Percentiles rank a stretch among this genome's conserved stretches.
phyloP scores from a whole-genome alignment of 2,113 vertebrate species.

The Polypterus senegalus region DNA sequence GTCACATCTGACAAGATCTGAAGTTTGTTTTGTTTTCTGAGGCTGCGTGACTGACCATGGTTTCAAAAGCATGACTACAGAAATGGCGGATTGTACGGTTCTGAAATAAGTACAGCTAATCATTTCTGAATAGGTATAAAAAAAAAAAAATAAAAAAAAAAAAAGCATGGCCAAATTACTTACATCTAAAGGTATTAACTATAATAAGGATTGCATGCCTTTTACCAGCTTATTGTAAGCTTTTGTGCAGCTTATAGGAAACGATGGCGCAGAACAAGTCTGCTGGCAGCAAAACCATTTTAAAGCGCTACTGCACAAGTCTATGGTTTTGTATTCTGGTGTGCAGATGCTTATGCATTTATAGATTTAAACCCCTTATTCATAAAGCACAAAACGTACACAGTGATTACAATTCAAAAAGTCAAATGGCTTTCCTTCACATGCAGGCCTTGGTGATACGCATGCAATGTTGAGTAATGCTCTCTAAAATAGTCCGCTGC shows the following conservation, averaged over 20 bases:
- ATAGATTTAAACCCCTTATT: conserved; percentile 16
- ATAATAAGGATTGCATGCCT: conserved; percentile 43
- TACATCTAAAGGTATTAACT: conserved; percentile 37
- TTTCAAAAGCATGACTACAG: conserved; percentile 11
- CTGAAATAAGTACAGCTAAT: conserved; percentile 28
- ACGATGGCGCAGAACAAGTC: conserved; percentile 26
- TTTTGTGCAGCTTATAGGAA: conserved; percentile 41
- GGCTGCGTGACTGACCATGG: conserved; percentile 23
- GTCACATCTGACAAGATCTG: conserved; percentile 34
- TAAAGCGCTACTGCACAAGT: conserved; percentile 23
- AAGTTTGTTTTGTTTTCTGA: conserved; percentile 46
- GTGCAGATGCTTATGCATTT: conserved; percentile 13
- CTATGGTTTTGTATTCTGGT: conserved; percentile 20
- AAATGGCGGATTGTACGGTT: not conserved
- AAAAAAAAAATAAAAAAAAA: conserved; percentile 3
- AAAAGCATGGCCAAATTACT: conserved; percentile 39
- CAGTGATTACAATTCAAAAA: not conserved
- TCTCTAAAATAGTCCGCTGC: too few species aligned
- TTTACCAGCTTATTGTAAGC: conserved; percentile 44
- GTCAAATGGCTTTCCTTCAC: conserved; percentile 14
- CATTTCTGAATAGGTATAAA: conserved; percentile 32
- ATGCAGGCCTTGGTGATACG: not conserved
- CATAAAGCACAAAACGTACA: conserved; percentile 4
- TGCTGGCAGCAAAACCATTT: conserved; percentile 18
- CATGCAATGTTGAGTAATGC: too few species aligned